Evolutionary conservation across 2,797 vertebrate genomes (phyloP), one percentile per base, ranked within the genome.

Genomic region (Myoxocephalus aenaeus): DNA sequence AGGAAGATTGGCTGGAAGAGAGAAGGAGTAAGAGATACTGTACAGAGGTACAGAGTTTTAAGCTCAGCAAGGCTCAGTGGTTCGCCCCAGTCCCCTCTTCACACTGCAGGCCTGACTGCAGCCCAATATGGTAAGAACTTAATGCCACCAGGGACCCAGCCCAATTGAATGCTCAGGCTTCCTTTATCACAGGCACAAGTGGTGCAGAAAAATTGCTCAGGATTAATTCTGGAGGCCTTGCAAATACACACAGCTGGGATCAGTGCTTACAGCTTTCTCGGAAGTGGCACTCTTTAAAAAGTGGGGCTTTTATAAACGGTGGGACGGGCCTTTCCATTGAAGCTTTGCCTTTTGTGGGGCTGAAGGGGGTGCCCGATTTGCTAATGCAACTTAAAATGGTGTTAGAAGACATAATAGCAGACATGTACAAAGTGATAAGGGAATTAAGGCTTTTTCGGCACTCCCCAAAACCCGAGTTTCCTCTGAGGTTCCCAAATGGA

Each of bases 151-250:
- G 92, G 89, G 90, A 92, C 84, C 88, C 91, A 68, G 83, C 87
- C 89, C 87, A 93, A 94, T 94, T 93, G 83, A 94, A 94, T 94
- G 86, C 87, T 78, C 81, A 25, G 77, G 89, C 89, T 90, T 91
- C 90, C 89, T 94, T 94, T 94, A 94, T 95, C 94, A 92, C 88
- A 80, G 84, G 86, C 92, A 92, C 90, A 93, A 94, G 90, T 92
- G 92, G 92, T 93, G 93, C 93, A 93, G 92, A 93, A 91, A 95
- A 94, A 94, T 92, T 92, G 93, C 89, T 86, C 78, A 67, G 93
- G 93, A 95, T 95, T 95, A 94, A 95, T 94, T 93, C 92, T 84
- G 86, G 85, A 85, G 91, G 89, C 85, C 87, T 84, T 80, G 85
- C 73, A 86, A 92, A 93, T 84, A 83, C 89, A 89, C 90, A 91